A percentile compares a stretch with the other conserved stretches of the same genome.
These are phyloP conservation scores for Pteronura brasiliensis DNA, from an alignment of 2,113 vertebrate genomes.

Conservation along the genomic window DNA sequence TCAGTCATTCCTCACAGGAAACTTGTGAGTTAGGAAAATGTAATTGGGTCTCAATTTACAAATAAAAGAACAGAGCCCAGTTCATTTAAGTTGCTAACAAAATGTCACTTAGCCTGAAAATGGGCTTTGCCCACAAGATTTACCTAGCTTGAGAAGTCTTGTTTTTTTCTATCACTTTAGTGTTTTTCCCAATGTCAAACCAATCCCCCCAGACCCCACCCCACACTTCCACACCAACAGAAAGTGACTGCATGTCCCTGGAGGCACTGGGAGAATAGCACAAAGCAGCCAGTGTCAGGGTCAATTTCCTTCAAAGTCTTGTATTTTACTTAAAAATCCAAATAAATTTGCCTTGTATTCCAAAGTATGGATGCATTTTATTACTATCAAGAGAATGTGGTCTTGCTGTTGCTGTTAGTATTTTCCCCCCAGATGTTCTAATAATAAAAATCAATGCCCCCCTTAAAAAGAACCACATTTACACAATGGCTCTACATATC, in stretches of 20 bases:
- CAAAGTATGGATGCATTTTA: background rate
- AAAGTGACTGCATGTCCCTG: background rate
- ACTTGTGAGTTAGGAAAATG: background rate
- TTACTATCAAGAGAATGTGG: background rate
- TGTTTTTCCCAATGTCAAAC: background rate
- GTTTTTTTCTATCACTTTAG: background rate
- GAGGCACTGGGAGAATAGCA: background rate
- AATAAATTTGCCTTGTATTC: background rate
- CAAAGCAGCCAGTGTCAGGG: background rate
- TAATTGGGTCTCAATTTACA: background rate
- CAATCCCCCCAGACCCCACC: background rate
- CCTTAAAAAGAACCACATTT: background rate
- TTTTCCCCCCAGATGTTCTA: background rate
- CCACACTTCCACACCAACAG: background rate
- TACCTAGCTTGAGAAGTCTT: background rate
- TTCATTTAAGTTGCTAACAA: background rate
- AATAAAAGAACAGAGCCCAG: background rate
- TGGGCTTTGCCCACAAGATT: background rate
- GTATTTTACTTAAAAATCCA: background rate
- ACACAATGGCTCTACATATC: background rate
- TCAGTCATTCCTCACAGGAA: background rate
- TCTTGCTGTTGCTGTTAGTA: background rate
- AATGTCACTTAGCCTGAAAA: background rate
- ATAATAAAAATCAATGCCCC: background rate
- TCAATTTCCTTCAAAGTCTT: background rate